Evolutionary conservation across 1,140 invertebrate species (phyloP).

Genomic region (Drosophila kanapiae): DNA sequence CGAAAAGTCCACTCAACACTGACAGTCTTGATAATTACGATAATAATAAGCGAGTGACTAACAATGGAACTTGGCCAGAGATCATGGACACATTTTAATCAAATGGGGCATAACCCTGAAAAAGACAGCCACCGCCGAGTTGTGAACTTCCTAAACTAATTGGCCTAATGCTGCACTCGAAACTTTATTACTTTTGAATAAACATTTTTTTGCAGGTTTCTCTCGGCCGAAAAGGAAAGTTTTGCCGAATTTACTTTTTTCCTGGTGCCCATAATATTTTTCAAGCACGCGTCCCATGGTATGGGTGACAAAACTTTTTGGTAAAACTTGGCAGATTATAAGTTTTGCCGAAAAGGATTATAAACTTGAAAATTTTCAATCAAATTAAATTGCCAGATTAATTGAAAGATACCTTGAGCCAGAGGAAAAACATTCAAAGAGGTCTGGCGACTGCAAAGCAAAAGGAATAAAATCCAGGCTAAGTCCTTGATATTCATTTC

Average conservation of each 20-base stretch:
- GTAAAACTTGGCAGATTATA: slow-evolving; percentile 42
- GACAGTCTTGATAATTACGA: slow-evolving; percentile 45
- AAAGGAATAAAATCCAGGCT: slow-evolving; percentile 14
- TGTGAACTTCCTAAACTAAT: slow-evolving; percentile 17
- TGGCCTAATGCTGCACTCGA: slow-evolving; percentile 20
- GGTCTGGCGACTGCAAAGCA: background rate
- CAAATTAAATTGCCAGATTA: slow-evolving; percentile 45
- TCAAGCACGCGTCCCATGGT: background rate
- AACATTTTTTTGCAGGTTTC: slow-evolving; percentile 17
- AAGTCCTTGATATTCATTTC: slow-evolving; percentile 53
- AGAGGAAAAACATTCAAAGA: slow-evolving; percentile 13
- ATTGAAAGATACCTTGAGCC: slow-evolving; percentile 48
- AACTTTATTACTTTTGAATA: slow-evolving; percentile 40
- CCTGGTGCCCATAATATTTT: slow-evolving; percentile 13
- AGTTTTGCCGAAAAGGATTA: slow-evolving; percentile 40
- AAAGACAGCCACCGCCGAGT: background rate
- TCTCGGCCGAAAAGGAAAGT: slow-evolving; percentile 16
- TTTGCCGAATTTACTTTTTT: slow-evolving; percentile 23
- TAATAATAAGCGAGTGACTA: slow-evolving; percentile 46
- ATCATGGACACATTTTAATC: slow-evolving; percentile 30
- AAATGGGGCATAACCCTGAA: slow-evolving; percentile 12
- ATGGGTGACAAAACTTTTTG: slow-evolving; percentile 31
- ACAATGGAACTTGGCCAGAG: slow-evolving; percentile 17
- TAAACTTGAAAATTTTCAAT: slow-evolving; percentile 41
- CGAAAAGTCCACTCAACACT: slow-evolving; percentile 23